These are phyloP conservation scores for Thecocarcelia acutangulata DNA, from an alignment of 2,888 invertebrate species.

Conservation along the genomic window DNA sequence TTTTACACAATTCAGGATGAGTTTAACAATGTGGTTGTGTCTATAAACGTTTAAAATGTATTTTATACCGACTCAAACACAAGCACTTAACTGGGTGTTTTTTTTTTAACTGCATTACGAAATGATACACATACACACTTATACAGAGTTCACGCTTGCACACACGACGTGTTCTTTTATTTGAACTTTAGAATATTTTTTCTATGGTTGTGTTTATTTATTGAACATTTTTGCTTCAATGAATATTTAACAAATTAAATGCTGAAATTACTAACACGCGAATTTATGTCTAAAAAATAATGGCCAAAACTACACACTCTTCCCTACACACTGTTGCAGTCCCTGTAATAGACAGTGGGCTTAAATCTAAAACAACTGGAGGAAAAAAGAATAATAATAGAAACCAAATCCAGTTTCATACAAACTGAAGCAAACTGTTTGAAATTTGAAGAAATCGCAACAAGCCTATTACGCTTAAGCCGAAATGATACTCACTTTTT, in stretches of 20 bases:
- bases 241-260: constrained; percentile 71
- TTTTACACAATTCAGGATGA: constrained; percentile 53
- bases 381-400: background rate
- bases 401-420: background rate
- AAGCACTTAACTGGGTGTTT: constrained; percentile 12
- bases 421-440: too few species aligned
- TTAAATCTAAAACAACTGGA: background rate
- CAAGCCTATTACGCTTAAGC: too few species aligned
- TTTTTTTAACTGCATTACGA: constrained; percentile 27
- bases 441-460: too few species aligned
- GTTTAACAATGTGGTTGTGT: constrained; percentile 68
- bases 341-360: constrained; percentile 20
- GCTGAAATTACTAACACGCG: constrained; percentile 71
- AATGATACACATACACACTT: background rate
- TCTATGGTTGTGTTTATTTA: constrained; percentile 65
- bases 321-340: background rate
- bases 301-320: constrained; percentile 49
- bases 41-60: constrained; percentile 67
- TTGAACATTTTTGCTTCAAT: constrained; percentile 74
- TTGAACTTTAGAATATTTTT: constrained; percentile 31
- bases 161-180: constrained; percentile 5
- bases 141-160: background rate
- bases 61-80: constrained; percentile 28
- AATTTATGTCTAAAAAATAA: constrained; percentile 69
- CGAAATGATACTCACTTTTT: too few species aligned